Evolutionary conservation across 2,888 invertebrate species (phyloP), one percentile per base, ranked within the genome.

Genomic region (Anoplius nigerrimus): DNA sequence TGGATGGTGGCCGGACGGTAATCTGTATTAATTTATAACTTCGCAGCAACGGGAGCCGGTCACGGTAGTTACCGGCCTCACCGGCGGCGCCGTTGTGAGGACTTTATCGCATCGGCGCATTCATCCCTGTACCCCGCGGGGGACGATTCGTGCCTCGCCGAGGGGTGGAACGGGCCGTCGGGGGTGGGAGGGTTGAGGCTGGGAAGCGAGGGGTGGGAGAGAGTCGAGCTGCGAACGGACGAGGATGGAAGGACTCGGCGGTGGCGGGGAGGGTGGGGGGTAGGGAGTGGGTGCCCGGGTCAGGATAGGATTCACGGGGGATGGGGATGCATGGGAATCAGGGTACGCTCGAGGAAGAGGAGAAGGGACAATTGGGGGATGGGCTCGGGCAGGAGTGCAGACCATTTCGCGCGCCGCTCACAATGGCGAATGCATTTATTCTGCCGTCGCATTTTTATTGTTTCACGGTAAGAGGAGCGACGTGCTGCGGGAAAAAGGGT

Each of bases 391-490:
- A 68, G 63, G 60, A 62, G 53, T 63, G 71, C 72, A 66, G 69
- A 57, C 71, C 75, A 76, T 82, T 80, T 75, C 72, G 64, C 66
- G 59, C 71, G 55, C 69, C 80, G 83, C 71, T 71, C 78, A 82
- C 77, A 82, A 80, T 77, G 76, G 74, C 48, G 74, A 77, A 82
- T 79, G 81, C 82, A 82, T 85, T 84, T 82, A 85, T 83, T 82
- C 76, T 71, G 69, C 51, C 71, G 76, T 73, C 73, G 74, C 69
- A 78, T 79, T 84, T 83, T 82, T 82, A 84, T 84, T 83, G 75
- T 84, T 75, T 72, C 71, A 69, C 67, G 68, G 27, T 51, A 16
- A 21, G 46, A 34, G 24, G 43, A 24, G 27, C 22, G 34, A 24
- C 24, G 24, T 24, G 24, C 24, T 24, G 24, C 24, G 48, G 16